Evolutionary conservation across 2,113 vertebrate species (phyloP).

Genomic region (Raja brachyura): DNA sequence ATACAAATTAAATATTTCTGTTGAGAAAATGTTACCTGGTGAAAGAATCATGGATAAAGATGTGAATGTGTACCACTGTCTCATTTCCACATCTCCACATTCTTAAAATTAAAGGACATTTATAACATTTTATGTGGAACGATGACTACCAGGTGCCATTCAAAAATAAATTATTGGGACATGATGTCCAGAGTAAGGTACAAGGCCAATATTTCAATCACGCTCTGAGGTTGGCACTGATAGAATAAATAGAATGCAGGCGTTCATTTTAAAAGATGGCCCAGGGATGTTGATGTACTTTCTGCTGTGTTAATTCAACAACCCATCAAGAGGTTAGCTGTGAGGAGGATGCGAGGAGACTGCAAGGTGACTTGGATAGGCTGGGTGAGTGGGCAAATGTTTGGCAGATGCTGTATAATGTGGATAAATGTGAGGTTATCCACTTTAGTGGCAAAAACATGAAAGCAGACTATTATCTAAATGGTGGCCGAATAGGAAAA

Average conservation of each 20-base stretch:
- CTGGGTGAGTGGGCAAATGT: too few relatives aligned
- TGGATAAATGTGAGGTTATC: too few relatives aligned
- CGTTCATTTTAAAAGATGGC: not conserved
- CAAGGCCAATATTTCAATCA: not conserved
- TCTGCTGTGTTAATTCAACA: too few relatives aligned
- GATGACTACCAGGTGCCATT: not conserved
- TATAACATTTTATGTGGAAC: not conserved
- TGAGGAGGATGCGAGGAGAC: too few relatives aligned
- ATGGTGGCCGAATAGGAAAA: too few relatives aligned
- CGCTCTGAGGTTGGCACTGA: not conserved
- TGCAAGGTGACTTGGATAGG: too few relatives aligned
- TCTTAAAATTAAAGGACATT: not conserved
- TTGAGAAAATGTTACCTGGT: not conserved
- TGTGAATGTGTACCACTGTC: not conserved
- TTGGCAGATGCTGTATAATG: too few relatives aligned
- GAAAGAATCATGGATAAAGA: not conserved
- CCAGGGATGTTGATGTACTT: too few relatives aligned
- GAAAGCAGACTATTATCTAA: too few relatives aligned
- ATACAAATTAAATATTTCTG: too few relatives aligned
- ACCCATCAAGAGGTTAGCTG: too few relatives aligned
- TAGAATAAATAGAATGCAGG: not conserved
- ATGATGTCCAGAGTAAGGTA: not conserved
- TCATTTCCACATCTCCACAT: not conserved
- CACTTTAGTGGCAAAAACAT: too few relatives aligned
- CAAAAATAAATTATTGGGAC: not conserved